Evolutionary conservation across 2,797 vertebrate genomes (phyloP), one percentile per base, ranked within the genome.

Genomic region (Dipus sagitta): DNA sequence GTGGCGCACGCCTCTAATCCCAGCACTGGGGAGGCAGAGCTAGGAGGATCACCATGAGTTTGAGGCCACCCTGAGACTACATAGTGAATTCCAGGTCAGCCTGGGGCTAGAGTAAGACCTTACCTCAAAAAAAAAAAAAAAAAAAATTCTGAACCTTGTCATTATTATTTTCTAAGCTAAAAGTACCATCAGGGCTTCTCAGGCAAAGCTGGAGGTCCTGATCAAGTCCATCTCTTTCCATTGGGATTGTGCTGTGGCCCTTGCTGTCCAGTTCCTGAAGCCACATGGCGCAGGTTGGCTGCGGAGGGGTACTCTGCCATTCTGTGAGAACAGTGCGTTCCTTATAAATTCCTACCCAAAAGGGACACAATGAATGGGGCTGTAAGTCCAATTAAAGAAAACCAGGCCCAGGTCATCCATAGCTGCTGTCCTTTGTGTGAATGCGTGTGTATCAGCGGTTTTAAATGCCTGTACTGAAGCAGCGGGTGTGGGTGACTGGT

Each of bases 201-300:
- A 0, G 54, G n/a, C 47, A 88, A 76, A 93, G 24, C 23, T 86
- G 90, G 88, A 62, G 72, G 6, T 23, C 28, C 21, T 8, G 14
- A 62, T 67, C 30, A 68, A 54, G 62, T 68, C 65, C 62, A 28
- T 76, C 18, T 11, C 17, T 78, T 47, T 42, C 34, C 54, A 54
- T 10, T 23, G 38, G 54, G 32, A 30, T 3, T 74, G 75, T 52
- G 47, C 32, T 42, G 84, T 64, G 8, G 52, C 38, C 32, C 3
- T n/a, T 58, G 30, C 58, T 83, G 67, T 64, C 17, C 64, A 0
- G 1, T 11, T 58, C 24, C 38, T 88, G 28, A 34, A 11, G 62
- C 1, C 32, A 68, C 20, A 38, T 6, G 32, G 47, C 58, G 28
- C 0, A 18, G 2, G 62, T 10, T 17, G 12, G 1, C 0, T 10